A percentile compares a stretch with the other conserved stretches of the same genome.
These are phyloP conservation scores for Microctonus aethiopoides DNA, from an alignment of 2,888 invertebrate genomes.

Conservation along the genomic window DNA sequence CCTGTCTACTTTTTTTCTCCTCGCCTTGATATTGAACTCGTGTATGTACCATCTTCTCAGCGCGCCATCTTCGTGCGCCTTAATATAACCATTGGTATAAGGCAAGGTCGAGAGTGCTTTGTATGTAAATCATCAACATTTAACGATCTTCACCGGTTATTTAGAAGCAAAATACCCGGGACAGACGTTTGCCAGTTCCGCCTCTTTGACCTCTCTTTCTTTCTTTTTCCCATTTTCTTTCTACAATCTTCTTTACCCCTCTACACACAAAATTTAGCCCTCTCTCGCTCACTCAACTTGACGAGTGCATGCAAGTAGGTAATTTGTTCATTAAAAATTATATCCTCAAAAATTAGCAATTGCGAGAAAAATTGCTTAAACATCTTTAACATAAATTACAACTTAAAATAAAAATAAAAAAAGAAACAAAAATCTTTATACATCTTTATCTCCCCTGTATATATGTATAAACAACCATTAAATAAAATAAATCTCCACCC, in stretches of 20 bases:
- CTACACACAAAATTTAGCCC: background rate
- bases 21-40: background rate
- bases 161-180: conserved; percentile 50
- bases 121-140: conserved; percentile 55
- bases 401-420: background rate
- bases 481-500: background rate
- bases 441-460: background rate
- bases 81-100: conserved; percentile 25
- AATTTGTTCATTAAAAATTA: conserved; percentile 21
- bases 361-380: conserved; percentile 8
- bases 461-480: background rate
- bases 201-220: conserved; percentile 6
- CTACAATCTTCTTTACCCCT: background rate
- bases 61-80: conserved; percentile 8
- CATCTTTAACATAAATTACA: conserved; percentile 6
- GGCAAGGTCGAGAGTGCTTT: conserved; percentile 48
- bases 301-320: conserved; percentile 1
- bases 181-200: conserved; percentile 29
- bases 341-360: conserved; percentile 22
- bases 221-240: background rate
- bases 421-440: background rate
- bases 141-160: conserved; percentile 52
- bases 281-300: background rate
- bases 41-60: background rate
- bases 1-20: background rate